Conservation (phyloP, 2,113 vertebrate genomes). For the Arizona elegans region DNA sequence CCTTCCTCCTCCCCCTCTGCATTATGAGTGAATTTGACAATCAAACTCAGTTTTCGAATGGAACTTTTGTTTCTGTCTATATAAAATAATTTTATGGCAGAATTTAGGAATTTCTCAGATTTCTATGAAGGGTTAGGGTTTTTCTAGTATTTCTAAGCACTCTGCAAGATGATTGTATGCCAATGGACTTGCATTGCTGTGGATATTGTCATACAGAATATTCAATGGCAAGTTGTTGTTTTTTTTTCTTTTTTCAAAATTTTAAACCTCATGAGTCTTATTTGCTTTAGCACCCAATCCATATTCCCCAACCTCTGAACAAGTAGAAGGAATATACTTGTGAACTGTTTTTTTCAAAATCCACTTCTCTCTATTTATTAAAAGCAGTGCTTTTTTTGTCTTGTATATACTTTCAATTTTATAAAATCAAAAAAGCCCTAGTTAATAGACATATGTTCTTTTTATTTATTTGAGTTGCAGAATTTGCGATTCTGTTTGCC, state of each 20-base stretch:
- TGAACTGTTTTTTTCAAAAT: constrained; percentile 46
- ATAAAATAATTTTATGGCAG: not conserved
- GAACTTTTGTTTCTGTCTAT: not conserved
- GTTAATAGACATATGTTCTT: constrained; percentile 65
- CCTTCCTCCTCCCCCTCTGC: not conserved
- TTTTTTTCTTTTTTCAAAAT: not conserved
- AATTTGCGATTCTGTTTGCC: constrained; percentile 68
- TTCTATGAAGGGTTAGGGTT: not conserved
- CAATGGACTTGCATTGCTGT: not conserved
- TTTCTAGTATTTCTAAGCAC: not conserved
- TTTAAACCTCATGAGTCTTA: not conserved
- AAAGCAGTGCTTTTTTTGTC: constrained; percentile 55
- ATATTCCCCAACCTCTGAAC: constrained; percentile 42
- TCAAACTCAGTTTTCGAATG: not conserved
- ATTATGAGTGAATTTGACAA: not conserved
- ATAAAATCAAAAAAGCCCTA: constrained; percentile 57
- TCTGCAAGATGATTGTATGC: not conserved
- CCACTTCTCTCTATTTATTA: constrained; percentile 66
- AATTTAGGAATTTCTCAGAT: not conserved
- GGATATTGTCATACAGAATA: not conserved
- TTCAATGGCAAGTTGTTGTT: not conserved
- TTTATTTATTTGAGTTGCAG: constrained; percentile 74
- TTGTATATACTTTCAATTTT: constrained; percentile 48
- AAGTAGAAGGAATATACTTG: constrained; percentile 50
- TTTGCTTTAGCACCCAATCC: not conserved